Conservation (phyloP, 2,113 vertebrate species). For the Pogona vitticeps region DNA sequence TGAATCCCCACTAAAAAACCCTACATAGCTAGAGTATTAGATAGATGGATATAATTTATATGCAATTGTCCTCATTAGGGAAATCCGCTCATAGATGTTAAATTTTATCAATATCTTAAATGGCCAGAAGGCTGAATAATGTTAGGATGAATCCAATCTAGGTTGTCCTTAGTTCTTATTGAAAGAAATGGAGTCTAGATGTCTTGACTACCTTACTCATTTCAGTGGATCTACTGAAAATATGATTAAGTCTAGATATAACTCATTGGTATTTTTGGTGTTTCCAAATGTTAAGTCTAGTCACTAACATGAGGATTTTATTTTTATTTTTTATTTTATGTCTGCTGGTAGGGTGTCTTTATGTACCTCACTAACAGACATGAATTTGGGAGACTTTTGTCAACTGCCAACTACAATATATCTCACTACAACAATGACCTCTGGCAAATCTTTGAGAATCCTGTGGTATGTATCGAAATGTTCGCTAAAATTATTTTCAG, state of each 20-base stretch:
- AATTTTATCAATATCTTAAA: not conserved
- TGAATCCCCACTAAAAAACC: not conserved
- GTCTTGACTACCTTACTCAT: not conserved
- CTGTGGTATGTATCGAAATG: slow-evolving; percentile 85
- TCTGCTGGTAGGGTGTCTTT: slow-evolving; percentile 88
- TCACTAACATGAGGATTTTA: slow-evolving; percentile 61
- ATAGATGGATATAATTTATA: not conserved
- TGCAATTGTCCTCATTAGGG: not conserved
- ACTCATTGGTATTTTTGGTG: not conserved
- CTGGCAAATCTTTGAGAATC: slow-evolving; percentile 99
- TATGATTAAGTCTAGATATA: not conserved
- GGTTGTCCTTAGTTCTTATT: not conserved
- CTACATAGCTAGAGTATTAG: not conserved
- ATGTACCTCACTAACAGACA: slow-evolving; percentile 97
- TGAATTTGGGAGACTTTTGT: slow-evolving; percentile 95
- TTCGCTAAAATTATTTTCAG: slow-evolving; percentile 6
- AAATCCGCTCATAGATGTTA: not conserved
- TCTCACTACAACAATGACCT: slow-evolving; percentile 94
- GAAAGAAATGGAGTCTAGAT: not conserved
- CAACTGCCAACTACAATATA: slow-evolving; percentile 94
- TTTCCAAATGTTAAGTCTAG: not conserved
- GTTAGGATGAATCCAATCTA: not conserved
- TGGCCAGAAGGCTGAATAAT: not conserved
- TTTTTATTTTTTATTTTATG: too few relatives aligned
- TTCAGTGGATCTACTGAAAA: not conserved